phyloP scores from a whole-genome alignment of 2,113 vertebrate genomes.

The Ammodytes dubius region DNA sequence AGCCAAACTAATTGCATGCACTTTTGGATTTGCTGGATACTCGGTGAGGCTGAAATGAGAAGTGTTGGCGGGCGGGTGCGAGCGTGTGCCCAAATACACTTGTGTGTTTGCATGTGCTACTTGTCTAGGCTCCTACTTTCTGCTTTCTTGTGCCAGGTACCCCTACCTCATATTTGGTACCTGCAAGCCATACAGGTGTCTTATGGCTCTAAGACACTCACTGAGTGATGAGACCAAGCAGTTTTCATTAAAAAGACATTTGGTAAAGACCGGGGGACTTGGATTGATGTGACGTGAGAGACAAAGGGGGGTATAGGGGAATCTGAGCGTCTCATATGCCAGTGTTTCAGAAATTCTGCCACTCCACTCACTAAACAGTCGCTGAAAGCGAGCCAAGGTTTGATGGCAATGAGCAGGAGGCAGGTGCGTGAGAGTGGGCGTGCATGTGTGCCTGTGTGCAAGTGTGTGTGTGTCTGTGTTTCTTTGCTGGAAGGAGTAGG shows the following conservation, averaged over 20 bases:
- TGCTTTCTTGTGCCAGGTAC: constrained; percentile 55
- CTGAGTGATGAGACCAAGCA: constrained; percentile 75
- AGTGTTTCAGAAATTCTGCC: constrained; percentile 56
- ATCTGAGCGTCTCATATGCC: constrained; percentile 59
- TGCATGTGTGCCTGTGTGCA: not conserved
- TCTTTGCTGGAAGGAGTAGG: constrained; percentile 29
- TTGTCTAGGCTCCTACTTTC: constrained; percentile 45
- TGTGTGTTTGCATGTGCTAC: constrained; percentile 4
- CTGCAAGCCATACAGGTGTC: constrained; percentile 67
- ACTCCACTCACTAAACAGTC: constrained; percentile 67
- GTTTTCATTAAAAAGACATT: constrained; percentile 84
- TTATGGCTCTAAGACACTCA: constrained; percentile 68
- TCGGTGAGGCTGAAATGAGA: constrained; percentile 34
- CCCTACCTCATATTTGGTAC: constrained; percentile 54
- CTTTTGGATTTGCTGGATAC: constrained; percentile 55
- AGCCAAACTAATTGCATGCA: constrained; percentile 65
- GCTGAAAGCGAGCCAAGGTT: constrained; percentile 58
- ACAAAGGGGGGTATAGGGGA: constrained; percentile 38
- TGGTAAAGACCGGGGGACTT: constrained; percentile 70
- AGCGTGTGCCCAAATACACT: not conserved
- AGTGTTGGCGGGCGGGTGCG: constrained; percentile 11
- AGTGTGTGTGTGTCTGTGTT: constrained; percentile 16
- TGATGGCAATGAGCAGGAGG: constrained; percentile 58
- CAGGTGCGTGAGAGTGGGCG: constrained; percentile 38
- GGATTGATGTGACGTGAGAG: constrained; percentile 63